phyloP scores from a whole-genome alignment of 2,797 vertebrate genomes.

The Anabas testudineus region DNA sequence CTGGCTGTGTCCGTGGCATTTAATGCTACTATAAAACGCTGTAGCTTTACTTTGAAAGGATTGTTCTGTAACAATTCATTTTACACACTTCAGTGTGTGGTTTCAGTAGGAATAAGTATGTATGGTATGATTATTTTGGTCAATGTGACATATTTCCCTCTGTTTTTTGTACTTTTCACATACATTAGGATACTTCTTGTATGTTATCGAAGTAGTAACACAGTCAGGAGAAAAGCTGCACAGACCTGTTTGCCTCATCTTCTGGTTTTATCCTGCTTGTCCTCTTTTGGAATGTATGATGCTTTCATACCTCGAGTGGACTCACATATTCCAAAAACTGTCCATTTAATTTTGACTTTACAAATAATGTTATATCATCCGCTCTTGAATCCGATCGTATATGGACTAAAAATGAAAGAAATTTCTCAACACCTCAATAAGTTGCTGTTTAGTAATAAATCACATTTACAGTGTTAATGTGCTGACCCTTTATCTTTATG shows the following conservation, averaged over 20 bases:
- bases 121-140: too few species aligned
- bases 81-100: neutral
- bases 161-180: constrained; percentile 14
- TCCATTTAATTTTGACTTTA: constrained; percentile 17
- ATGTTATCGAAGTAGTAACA: neutral
- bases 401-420: too few species aligned
- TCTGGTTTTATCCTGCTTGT: constrained; percentile 10
- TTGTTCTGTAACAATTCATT: constrained; percentile 33
- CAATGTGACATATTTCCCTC: too few species aligned
- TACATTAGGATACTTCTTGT: constrained; percentile 32
- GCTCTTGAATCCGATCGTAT: too few species aligned
- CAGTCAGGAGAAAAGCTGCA: constrained; percentile 40
- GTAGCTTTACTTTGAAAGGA: constrained; percentile 17
- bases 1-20: too few species aligned
- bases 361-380: too few species aligned
- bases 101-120: neutral
- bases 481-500: too few species aligned
- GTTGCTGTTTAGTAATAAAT: too few species aligned
- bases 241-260: constrained; percentile 39
- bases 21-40: neutral
- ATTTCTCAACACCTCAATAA: too few species aligned
- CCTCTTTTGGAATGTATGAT: neutral
- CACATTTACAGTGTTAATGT: too few species aligned
- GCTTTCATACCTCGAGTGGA: neutral
- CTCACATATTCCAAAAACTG: constrained; percentile 3